Base-by-base conservation (phyloP, 2,797 vertebrate species). In the Apogon hyalosoma region DNA sequence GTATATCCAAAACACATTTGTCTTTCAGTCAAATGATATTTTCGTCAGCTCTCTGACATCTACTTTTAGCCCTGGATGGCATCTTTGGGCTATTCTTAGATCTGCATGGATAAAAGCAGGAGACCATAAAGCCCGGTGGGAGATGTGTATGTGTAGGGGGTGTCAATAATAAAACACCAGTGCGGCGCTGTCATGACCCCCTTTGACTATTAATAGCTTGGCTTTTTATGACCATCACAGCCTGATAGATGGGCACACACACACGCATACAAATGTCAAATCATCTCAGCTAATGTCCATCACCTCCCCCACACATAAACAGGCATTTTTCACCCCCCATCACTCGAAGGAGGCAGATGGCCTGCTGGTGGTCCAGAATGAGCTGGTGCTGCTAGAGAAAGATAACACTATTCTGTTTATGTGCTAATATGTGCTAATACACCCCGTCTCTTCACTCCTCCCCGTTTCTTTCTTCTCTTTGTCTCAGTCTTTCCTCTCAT, bases 131-230 rank as follows among this genome's bases (percentile, higher is more conserved):
- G 49, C 75, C 46, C 1, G 7, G 33, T 47, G 63, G 75, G 52
- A 70, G 57, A 47, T 69, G 70, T 62, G 59, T 65, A 4, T 49
- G 5, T 50, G n/a, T 13, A 7, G 38, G 33, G 19, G 41, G 60
- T 56, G 78, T 84, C 56, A 68, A 78, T 83, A 84, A 79, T 82
- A 80, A 79, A 86, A 78, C 69, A 61, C 49, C 66, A 53, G 68
- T 39, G 77, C 76, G 46, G 67, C 43, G 48, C 72, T 75, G 77
- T 83, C 79, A 76, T 74, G 77, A 82, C 82, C 69, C 70, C 71
- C 61, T 65, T 18, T 54, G 75, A 66, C 82, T 90, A 91, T 89
- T 82, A 89, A 90, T 89, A 87, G 79, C 76, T 63, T 15, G 13
- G 65, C 67, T 82, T 62, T 87, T 84, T 75, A 83, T 66, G 70